phyloP scores from a whole-genome alignment of 2,113 vertebrate genomes.

The Aspidoscelis tigris region DNA sequence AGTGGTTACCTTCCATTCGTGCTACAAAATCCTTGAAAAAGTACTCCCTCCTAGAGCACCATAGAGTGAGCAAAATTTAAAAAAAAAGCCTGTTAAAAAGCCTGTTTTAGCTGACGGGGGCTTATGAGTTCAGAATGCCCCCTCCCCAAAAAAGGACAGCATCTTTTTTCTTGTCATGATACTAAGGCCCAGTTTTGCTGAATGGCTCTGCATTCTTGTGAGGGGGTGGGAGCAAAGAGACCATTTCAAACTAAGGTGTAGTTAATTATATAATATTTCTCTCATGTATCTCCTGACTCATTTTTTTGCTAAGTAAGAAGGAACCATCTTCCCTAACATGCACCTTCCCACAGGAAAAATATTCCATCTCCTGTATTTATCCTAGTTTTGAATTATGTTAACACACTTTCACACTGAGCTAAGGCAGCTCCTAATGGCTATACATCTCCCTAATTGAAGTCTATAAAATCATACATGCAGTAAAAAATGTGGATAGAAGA shows the following conservation, averaged over 20 bases:
- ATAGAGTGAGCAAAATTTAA: background rate
- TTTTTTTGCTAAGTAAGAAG: background rate
- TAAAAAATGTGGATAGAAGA: too few relatives aligned
- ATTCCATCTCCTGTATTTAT: background rate
- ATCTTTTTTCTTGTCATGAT: background rate
- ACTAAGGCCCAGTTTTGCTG: background rate
- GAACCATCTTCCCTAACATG: background rate
- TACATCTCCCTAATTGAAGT: too few relatives aligned
- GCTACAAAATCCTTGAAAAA: background rate
- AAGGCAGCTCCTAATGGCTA: too few relatives aligned
- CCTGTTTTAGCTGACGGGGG: background rate
- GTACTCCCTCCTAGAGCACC: background rate
- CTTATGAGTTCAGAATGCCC: too few relatives aligned
- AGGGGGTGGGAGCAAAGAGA: background rate
- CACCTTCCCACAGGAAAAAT: background rate
- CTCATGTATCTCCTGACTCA: background rate
- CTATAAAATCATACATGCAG: too few relatives aligned
- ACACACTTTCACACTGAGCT: too few relatives aligned
- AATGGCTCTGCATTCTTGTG: background rate
- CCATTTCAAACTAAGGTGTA: background rate
- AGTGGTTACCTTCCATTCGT: background rate
- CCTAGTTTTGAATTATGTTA: too few relatives aligned
- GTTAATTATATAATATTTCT: background rate
- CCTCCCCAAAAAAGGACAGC: background rate
- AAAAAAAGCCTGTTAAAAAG: background rate